These are phyloP conservation scores for Sebastes vulpes DNA, from an alignment of 2,797 vertebrate species.

Conservation along the genomic window DNA sequence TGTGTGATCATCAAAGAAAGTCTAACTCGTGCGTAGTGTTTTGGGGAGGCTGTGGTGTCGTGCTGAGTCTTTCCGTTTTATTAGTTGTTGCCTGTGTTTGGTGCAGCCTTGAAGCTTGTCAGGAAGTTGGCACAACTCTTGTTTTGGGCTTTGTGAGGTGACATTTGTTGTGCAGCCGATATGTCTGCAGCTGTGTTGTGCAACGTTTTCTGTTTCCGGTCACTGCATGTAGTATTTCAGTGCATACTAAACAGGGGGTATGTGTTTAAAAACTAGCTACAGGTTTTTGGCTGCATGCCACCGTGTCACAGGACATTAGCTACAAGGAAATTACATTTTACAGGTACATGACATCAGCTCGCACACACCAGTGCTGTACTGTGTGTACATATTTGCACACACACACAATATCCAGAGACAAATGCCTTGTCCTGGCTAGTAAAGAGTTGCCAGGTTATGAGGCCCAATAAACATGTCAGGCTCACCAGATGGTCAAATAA, in stretches of 20 bases:
- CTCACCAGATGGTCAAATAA: slow-evolving; percentile 73
- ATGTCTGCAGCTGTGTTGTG: neutral
- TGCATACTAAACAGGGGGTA: neutral
- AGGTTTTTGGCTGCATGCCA: slow-evolving; percentile 9
- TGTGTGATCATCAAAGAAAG: neutral
- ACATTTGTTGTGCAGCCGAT: neutral
- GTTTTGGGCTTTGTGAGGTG: neutral
- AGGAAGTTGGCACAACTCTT: neutral
- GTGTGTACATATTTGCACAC: neutral
- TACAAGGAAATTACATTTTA: slow-evolving; percentile 22
- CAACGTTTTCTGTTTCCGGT: neutral
- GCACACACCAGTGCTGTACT: slow-evolving; percentile 4
- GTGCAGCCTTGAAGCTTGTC: neutral
- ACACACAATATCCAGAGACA: slow-evolving; percentile 29
- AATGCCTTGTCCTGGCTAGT: slow-evolving; percentile 43
- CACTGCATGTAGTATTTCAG: no score
- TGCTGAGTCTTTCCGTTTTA: neutral
- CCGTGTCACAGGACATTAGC: slow-evolving; percentile 18
- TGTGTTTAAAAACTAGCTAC: neutral
- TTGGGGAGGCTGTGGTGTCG: neutral
- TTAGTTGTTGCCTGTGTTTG: neutral
- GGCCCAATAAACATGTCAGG: slow-evolving; percentile 66
- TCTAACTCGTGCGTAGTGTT: neutral
- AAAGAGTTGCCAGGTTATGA: slow-evolving; percentile 54
- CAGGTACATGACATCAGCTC: slow-evolving; percentile 19